Conservation (phyloP, 2,797 vertebrate species). For the Poliocrania exsul region DNA sequence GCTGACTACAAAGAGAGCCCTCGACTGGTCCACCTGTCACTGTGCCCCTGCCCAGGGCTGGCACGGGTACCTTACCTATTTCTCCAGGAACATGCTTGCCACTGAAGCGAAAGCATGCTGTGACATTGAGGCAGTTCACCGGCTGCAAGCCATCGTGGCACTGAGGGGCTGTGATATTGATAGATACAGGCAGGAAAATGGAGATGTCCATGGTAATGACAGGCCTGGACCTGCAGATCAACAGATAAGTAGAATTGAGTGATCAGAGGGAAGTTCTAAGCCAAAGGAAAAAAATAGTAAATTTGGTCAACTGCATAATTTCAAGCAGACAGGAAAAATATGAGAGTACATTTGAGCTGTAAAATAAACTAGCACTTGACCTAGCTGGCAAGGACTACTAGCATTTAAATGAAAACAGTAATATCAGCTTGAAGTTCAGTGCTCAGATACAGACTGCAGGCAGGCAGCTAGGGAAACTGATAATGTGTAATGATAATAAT, state of each 20-base stretch:
- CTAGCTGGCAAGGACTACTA: not conserved
- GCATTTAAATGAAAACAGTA: not conserved
- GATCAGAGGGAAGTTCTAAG: not conserved
- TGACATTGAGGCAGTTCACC: conserved; percentile 90
- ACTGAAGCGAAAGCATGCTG: conserved; percentile 86
- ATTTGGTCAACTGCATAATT: not conserved
- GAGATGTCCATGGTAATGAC: conserved; percentile 90
- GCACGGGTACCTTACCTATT: conserved; percentile 83
- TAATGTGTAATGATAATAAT: not conserved
- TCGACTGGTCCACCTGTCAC: rapidly evolving
- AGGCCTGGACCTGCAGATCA: conserved; percentile 84
- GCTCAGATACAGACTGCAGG: not conserved
- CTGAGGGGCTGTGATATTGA: conserved; percentile 95
- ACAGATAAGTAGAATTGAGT: not conserved
- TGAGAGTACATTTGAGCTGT: not conserved
- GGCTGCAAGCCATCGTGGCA: conserved; percentile 90
- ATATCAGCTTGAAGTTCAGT: not conserved
- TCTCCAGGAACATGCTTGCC: conserved; percentile 90
- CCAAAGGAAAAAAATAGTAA: not conserved
- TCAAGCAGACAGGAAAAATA: not conserved
- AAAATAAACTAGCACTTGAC: not conserved
- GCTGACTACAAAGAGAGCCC: not conserved
- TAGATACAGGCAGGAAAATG: conserved; percentile 90
- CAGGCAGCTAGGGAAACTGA: not conserved
- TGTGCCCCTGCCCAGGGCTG: not conserved